Percentiles rank a stretch among this genome's conserved stretches.
Evolutionary conservation across 1,140 invertebrate species (phyloP).

Genomic region (Myzus persicae): DNA sequence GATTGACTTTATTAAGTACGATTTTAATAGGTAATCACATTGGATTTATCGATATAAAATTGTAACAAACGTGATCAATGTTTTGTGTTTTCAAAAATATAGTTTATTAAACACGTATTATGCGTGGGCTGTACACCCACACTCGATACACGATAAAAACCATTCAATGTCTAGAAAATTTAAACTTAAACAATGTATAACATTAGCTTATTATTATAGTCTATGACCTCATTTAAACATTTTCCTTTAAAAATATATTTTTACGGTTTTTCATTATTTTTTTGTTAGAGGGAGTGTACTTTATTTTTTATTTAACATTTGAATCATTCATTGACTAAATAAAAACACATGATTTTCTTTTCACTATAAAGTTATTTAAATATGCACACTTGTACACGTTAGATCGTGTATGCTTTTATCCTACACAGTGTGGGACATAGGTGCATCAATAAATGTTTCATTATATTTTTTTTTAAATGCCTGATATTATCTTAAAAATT

Average conservation of each 20-base stretch:
- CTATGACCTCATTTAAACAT: conserved; percentile 27
- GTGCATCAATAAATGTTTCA: no score
- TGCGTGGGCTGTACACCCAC: neutral
- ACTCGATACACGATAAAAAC: neutral
- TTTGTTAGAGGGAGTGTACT: conserved; percentile 19
- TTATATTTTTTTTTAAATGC: neutral
- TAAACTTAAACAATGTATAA: neutral
- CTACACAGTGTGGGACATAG: no score
- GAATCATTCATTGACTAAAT: neutral
- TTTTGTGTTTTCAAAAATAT: neutral
- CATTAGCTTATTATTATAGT: conserved; percentile 24
- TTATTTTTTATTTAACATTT: neutral
- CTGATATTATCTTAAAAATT: no score
- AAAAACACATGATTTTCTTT: neutral
- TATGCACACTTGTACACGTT: no score
- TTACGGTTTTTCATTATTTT: neutral
- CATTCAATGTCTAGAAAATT: neutral
- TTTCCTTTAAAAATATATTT: conserved; percentile 26
- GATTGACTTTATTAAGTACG: neutral
- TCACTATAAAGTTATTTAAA: neutral
- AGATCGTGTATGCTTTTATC: no score
- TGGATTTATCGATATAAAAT: neutral
- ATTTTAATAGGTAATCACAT: neutral
- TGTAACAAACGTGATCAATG: neutral
- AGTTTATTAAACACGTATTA: neutral